phyloP scores from a whole-genome alignment of 2,113 vertebrate species.

The Nyctereutes procyonoides region DNA sequence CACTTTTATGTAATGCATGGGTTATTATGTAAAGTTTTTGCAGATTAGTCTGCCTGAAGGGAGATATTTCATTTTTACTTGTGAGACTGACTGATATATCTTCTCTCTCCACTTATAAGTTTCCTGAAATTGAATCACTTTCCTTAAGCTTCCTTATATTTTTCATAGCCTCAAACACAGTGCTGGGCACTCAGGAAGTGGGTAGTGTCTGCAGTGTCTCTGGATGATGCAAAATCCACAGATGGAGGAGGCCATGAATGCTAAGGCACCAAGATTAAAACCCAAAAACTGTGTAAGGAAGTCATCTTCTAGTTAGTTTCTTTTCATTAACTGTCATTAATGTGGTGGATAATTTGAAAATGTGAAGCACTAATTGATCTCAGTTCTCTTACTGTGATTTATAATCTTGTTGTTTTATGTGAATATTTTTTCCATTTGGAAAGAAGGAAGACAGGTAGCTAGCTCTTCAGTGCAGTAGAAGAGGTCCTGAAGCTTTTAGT shows the following conservation, averaged over 20 bases:
- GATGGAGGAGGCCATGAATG: neutral
- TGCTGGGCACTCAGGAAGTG: neutral
- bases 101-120: neutral
- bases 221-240: neutral
- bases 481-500: neutral
- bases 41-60: neutral
- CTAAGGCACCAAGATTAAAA: constrained; percentile 12
- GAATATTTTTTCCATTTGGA: neutral
- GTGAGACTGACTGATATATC: neutral
- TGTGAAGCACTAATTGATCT: neutral
- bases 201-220: too few species aligned
- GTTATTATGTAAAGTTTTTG: neutral
- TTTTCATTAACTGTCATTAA: neutral
- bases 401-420: neutral
- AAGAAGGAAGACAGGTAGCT: neutral
- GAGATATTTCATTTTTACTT: constrained; percentile 40
- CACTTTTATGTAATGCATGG: neutral
- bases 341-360: neutral
- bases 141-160: neutral
- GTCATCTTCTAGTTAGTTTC: neutral
- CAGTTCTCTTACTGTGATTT: neutral
- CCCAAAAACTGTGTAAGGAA: neutral
- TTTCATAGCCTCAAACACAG: neutral
- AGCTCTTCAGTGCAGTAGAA: neutral
- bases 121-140: neutral